Conservation (phyloP, 2,888 invertebrate genomes). For the Automeris io region DNA sequence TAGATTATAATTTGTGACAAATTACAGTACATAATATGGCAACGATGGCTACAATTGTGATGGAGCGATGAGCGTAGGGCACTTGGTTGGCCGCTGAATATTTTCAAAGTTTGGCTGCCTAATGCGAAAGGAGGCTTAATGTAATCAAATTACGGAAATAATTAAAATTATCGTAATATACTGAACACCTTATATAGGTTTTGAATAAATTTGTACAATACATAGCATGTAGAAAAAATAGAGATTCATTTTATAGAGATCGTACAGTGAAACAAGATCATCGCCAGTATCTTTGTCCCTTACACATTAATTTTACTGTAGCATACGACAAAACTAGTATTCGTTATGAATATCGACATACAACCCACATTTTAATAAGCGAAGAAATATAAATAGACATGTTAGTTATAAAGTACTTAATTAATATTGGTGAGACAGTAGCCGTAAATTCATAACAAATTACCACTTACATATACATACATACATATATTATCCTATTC, state of each 20-base stretch:
- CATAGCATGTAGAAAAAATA: conserved; percentile 77
- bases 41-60: too few relatives aligned
- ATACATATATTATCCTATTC: conserved; percentile 6
- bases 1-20: too few relatives aligned
- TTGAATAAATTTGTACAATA: conserved; percentile 71
- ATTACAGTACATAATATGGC: too few relatives aligned
- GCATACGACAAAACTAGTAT: background rate
- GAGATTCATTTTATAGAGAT: conserved; percentile 74
- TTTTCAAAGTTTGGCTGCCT: too few relatives aligned
- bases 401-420: background rate
- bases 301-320: background rate
- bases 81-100: too few relatives aligned
- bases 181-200: conserved; percentile 69
- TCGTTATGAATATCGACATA: background rate
- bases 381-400: background rate
- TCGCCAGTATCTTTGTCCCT: conserved; percentile 34
- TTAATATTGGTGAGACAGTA: background rate
- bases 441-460: background rate
- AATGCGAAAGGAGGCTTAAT: too few relatives aligned
- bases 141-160: conserved; percentile 25
- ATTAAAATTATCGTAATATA: conserved; percentile 37
- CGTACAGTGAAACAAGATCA: conserved; percentile 73
- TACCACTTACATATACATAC: background rate
- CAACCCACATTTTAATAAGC: conserved; percentile 1
- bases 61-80: too few relatives aligned